Base-by-base conservation (phyloP, 2,113 vertebrate species). In the Oryzias celebensis region DNA sequence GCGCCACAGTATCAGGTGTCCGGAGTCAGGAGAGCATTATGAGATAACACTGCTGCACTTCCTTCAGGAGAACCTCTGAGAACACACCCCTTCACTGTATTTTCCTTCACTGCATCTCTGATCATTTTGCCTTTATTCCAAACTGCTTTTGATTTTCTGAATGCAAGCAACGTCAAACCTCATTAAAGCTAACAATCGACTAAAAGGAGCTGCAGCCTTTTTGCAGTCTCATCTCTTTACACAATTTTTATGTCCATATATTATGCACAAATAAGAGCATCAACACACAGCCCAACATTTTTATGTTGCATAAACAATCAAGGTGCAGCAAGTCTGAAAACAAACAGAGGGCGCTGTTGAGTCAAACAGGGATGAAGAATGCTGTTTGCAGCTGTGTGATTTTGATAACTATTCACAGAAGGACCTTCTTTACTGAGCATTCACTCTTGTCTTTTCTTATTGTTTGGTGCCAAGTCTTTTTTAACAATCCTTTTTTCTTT, bases 41-140 rank as follows among this genome's bases (percentile, higher is more conserved):
- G 96, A 98, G 89, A 96, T 96, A 78, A 98, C 94, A 28, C 91
- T 98, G 91, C 93, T 98, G 85, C 94, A 98, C 90, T 98, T 97
- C 88, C 93, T 98, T 71, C 96, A 98, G 81, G 93, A 98, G 77
- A 90, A 97, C 91, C 95, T 98, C 92, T 98, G 93, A 98, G 23
- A 17, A 66, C 60, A 16, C 50, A 52, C 14, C 18, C 13, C 67
- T 1, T 0, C 48, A n/a, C 28, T 26, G 47, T 58, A 2, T n/a
- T 48, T 17, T 52, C 23, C 52, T 52, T 51, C 3, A 8, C 54
- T 31, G 69, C 61, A 23, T 58, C 8, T 46, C 45, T 31, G 41
- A 60, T 20, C 17, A 36, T 75, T 53, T 42, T 44, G 50, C 7
- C 50, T 20, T 53, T 64, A 42, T 62, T 76, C 64, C 66, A 64